Base-by-base conservation (phyloP, 2,888 invertebrate species). In the Lasioglossum figueresi region DNA sequence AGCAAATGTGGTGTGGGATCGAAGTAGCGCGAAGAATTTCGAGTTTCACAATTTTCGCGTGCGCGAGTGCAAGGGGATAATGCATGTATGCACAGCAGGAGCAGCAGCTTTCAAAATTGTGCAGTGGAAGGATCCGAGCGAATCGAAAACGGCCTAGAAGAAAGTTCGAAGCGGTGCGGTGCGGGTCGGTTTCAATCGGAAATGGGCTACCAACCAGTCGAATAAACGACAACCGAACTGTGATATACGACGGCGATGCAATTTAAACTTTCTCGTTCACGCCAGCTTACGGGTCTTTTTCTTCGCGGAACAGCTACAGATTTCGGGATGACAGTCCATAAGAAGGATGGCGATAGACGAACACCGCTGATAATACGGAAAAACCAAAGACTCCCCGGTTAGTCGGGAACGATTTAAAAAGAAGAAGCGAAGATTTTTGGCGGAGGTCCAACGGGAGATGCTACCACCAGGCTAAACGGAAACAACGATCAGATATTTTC, bases 261-360 rank as follows among this genome's bases (percentile, higher is more conserved):
- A 92, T 92, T 92, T 90, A 90, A 92, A 91, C 91, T 92, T 91
- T 90, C 89, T n/a, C 87, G 80, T 87, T 83, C 70, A 76, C 68
- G 56, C 37, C 71, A 63, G 75, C 78, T 79, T 66, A 79, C 34
- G 72, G 34, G 40, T 71, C 40, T 48, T 52, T 78, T 81, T 52
- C 43, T 43, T 59, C 43, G 12, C n/a, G 27, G 52, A 34, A 70
- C 68, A 68, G 63, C 34, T 74, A 45, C 12, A 83, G 68, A 72
- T 78, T 56, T 71, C 27, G 74, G 34, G n/a, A 34, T 37, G 80
- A 75, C 80, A 81, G 81, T 34, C 75, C 27, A 16, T 73, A 76
- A 82, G 74, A 79, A 79, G 37, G 74, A 84, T 23, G 75, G 48
- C 63, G n/a, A 23, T n/a, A 59, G 37, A 37, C 78, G 73, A 52